These are phyloP conservation scores for Hoplostethus atlanticus DNA, from an alignment of 2,797 vertebrate species.

Conservation along the genomic window DNA sequence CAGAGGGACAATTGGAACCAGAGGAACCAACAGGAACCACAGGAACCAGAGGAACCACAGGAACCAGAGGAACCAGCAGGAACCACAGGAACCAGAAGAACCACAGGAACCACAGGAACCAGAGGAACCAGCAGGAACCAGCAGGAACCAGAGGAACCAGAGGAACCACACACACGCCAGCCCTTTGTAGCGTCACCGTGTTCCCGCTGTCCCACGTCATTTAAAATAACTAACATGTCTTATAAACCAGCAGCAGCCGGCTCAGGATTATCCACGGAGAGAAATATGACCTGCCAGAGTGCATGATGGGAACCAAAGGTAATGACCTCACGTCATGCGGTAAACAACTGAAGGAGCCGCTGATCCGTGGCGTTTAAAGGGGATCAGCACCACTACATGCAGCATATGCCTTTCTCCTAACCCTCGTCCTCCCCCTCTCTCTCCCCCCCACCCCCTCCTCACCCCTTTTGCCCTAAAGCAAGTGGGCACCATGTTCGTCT, in stretches of 20 bases:
- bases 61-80: no score
- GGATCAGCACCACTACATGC: slow-evolving; percentile 56
- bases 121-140: no score
- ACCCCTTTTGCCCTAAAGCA: slow-evolving; percentile 34
- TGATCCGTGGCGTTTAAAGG: slow-evolving; percentile 49
- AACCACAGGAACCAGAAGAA: no score
- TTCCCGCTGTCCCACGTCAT: slow-evolving; percentile 74
- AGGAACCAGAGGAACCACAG: no score
- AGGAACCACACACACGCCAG: slow-evolving; percentile 38
- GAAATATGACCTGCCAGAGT: slow-evolving; percentile 74
- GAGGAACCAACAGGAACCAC: no score
- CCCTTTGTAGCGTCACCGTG: slow-evolving; percentile 58
- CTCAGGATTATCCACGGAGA: slow-evolving; percentile 68
- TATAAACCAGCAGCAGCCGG: slow-evolving; percentile 71
- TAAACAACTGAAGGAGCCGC: slow-evolving; percentile 45
- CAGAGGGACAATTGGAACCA: no score
- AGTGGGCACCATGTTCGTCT: slow-evolving; percentile 17
- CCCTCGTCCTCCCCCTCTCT: not conserved
- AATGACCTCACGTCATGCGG: slow-evolving; percentile 72
- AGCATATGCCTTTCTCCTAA: slow-evolving; percentile 13
- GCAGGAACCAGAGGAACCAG: no score
- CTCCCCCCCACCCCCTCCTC: not conserved
- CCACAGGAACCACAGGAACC: no score
- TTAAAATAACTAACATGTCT: slow-evolving; percentile 77
- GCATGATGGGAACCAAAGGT: slow-evolving; percentile 55